Evolutionary conservation across 2,797 vertebrate genomes (phyloP).

Genomic region (Cryptoblepharus egeriae): DNA sequence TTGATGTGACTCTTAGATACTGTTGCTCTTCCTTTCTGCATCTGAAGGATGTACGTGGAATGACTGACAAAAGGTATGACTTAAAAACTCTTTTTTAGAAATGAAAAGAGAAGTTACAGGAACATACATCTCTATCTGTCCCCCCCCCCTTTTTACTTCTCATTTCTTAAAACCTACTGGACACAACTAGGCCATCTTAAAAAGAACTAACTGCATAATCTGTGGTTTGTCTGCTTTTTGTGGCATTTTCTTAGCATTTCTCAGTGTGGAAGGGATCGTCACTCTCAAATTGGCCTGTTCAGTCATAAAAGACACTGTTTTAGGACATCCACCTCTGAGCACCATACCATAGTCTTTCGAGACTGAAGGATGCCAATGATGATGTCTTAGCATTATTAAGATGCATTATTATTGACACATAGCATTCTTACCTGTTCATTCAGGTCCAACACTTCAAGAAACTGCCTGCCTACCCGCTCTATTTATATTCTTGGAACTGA

Average conservation of each 20-base stretch:
- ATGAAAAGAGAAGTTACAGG: conserved; percentile 43
- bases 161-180: conserved; percentile 52
- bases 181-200: conserved; percentile 29
- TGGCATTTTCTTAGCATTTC: no score
- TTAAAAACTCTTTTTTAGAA: conserved; percentile 45
- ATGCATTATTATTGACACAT: no score
- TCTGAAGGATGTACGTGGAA: conserved; percentile 41
- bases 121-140: conserved; percentile 32
- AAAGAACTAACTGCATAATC: neutral
- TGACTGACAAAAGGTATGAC: conserved; percentile 44
- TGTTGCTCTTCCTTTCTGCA: conserved; percentile 70
- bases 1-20: conserved; percentile 71
- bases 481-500: no score
- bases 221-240: neutral
- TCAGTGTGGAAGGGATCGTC: no score
- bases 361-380: no score
- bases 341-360: no score
- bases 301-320: no score
- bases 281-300: no score
- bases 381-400: no score
- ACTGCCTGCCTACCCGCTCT: no score
- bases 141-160: conserved; percentile 36
- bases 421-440: conserved; percentile 58
- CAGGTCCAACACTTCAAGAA: conserved; percentile 5
- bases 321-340: no score